Percentiles rank a stretch among this genome's conserved stretches.
phyloP scores from a whole-genome alignment of 2,888 invertebrate species.

The Drosophila suboccidentalis region DNA sequence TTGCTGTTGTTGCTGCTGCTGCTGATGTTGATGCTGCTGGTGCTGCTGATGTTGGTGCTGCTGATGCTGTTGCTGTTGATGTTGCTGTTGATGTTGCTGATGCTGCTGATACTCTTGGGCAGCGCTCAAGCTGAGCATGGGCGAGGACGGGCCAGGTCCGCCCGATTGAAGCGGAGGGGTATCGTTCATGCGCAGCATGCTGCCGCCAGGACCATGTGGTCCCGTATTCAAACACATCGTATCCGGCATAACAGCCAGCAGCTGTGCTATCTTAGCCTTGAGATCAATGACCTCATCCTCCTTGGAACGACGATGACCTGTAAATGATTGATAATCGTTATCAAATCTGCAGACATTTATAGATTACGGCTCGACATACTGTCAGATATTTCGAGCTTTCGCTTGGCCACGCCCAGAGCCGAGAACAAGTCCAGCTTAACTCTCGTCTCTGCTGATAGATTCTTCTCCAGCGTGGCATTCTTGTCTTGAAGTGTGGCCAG shows the following conservation, averaged over 20 bases:
- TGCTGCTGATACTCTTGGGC: constrained; percentile 75
- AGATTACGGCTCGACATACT: constrained; percentile 87
- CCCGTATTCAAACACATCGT: constrained; percentile 87
- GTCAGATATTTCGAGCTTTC: constrained; percentile 94
- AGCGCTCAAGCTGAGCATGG: constrained; percentile 83
- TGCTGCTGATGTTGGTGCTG: constrained; percentile 55
- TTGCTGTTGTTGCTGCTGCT: constrained; percentile 52
- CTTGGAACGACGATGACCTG: constrained; percentile 93
- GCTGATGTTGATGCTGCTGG: constrained; percentile 33
- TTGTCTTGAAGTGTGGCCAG: constrained; percentile 95
- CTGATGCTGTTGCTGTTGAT: constrained; percentile 58
- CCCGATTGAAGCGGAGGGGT: constrained; percentile 84
- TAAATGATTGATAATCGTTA: not conserved
- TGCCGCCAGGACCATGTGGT: constrained; percentile 86
- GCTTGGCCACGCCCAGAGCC: constrained; percentile 97
- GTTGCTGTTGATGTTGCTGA: constrained; percentile 64
- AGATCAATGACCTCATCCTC: constrained; percentile 96
- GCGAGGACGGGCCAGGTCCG: constrained; percentile 84
- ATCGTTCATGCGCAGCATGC: constrained; percentile 88
- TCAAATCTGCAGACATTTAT: not conserved
- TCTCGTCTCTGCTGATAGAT: constrained; percentile 97
- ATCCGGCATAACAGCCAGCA: constrained; percentile 95
- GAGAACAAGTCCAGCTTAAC: constrained; percentile 99
- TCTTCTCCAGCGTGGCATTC: constrained; percentile 95
- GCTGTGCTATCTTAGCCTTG: constrained; percentile 96